Percentiles rank a stretch among this genome's conserved stretches.
Evolutionary conservation across 2,113 vertebrate genomes (phyloP).

Genomic region (Callionymus lyra): DNA sequence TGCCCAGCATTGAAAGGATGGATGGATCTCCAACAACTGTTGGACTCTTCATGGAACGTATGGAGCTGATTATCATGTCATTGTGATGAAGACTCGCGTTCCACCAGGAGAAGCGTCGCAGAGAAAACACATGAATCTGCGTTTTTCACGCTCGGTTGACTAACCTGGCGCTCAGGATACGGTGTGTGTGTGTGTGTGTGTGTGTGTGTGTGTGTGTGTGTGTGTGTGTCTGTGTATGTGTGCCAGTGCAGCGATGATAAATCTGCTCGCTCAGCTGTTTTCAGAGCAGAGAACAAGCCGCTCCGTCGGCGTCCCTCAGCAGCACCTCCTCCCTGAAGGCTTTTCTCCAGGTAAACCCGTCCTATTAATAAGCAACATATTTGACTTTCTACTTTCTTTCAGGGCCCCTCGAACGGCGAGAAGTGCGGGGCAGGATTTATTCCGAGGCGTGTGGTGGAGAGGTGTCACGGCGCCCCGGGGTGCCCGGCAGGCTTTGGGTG

Average conservation of each 20-base stretch:
- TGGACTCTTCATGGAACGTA: too few relatives aligned
- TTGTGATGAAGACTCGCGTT: too few relatives aligned
- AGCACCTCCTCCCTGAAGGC: constrained; percentile 32
- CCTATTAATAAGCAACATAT: constrained; percentile 74
- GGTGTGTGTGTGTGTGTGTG: too few relatives aligned
- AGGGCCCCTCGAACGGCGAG: constrained; percentile 20
- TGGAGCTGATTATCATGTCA: too few relatives aligned
- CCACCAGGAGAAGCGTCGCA: background rate
- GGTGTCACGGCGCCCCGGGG: constrained; percentile 57
- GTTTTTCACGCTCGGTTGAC: constrained; percentile 33
- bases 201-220: constrained; percentile 9
- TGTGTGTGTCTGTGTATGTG: constrained; percentile 15
- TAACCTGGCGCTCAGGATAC: constrained; percentile 26
- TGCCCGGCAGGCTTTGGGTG: constrained; percentile 55
- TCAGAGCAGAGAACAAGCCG: constrained; percentile 22
- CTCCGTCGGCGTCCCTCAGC: constrained; percentile 38
- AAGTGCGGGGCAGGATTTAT: constrained; percentile 44
- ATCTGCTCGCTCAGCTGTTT: constrained; percentile 68
- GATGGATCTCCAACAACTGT: too few relatives aligned
- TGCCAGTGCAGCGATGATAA: constrained; percentile 54
- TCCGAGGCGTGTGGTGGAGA: constrained; percentile 55
- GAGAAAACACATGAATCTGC: constrained; percentile 17
- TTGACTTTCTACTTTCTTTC: constrained; percentile 58
- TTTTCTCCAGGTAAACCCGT: constrained; percentile 63
- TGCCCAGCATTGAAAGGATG: too few relatives aligned